These are phyloP conservation scores for Argyra leucocephala DNA, from an alignment of 2,888 invertebrate species.

Conservation along the genomic window DNA sequence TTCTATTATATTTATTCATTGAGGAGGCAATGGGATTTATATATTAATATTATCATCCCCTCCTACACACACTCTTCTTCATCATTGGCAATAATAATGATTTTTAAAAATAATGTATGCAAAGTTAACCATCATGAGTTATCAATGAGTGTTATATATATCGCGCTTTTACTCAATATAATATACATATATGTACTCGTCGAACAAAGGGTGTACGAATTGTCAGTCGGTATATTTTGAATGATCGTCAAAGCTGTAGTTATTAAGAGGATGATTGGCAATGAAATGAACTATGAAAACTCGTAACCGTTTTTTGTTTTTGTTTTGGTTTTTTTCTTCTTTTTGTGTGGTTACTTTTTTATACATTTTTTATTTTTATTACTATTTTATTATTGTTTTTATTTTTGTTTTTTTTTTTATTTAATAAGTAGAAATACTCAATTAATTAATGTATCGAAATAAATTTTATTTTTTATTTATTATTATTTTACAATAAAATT, in stretches of 20 bases:
- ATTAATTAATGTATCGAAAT: background rate
- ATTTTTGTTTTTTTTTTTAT: background rate
- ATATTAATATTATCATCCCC: too few relatives aligned
- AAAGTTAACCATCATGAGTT: slow-evolving; percentile 1
- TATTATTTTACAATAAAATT: background rate
- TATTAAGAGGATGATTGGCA: background rate
- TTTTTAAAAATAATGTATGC: too few relatives aligned
- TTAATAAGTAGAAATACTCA: background rate
- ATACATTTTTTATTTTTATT: too few relatives aligned
- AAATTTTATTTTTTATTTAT: background rate
- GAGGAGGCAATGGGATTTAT: too few relatives aligned
- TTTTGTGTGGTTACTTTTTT: background rate
- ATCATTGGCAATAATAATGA: too few relatives aligned
- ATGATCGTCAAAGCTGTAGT: too few relatives aligned
- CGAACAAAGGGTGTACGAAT: too few relatives aligned
- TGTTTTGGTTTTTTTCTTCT: background rate
- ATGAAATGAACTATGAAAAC: background rate
- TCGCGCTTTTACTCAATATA: background rate
- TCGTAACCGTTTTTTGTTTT: background rate
- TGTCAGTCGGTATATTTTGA: too few relatives aligned
- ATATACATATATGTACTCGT: background rate
- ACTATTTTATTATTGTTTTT: too few relatives aligned
- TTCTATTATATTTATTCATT: too few relatives aligned
- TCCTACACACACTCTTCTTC: too few relatives aligned
- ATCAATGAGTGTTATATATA: slow-evolving; percentile 1